Conservation (phyloP, 2,888 invertebrate species). For the Tetragonula carbonaria region DNA sequence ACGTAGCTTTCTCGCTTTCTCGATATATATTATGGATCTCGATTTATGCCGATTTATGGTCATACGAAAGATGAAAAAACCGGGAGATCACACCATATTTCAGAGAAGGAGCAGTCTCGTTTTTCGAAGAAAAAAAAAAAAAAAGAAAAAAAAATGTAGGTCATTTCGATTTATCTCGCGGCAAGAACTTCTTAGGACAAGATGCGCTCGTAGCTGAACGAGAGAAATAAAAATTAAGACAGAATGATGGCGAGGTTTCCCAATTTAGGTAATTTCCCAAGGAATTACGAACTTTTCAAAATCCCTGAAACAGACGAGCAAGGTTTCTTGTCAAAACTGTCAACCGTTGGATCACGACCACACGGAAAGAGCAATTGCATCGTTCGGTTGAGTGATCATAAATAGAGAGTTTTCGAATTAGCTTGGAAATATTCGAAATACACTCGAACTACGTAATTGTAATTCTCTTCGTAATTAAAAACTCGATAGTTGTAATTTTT, state of each 20-base stretch:
- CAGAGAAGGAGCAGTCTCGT: not conserved
- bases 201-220: not conserved
- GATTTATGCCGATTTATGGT: not conserved
- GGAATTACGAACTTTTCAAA: slow-evolving; percentile 10
- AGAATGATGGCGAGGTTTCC: not conserved
- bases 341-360: slow-evolving; percentile 3
- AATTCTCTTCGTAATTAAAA: too few species aligned
- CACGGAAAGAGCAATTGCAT: slow-evolving; percentile 6
- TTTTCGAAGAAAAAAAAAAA: not conserved
- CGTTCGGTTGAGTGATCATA: not conserved
- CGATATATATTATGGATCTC: not conserved
- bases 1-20: not conserved
- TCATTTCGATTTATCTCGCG: slow-evolving; percentile 5
- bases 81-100: not conserved
- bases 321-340: not conserved
- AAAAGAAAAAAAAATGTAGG: not conserved
- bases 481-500: too few species aligned
- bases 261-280: not conserved
- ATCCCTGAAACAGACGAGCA: slow-evolving; percentile 7
- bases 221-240: not conserved
- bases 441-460: too few species aligned
- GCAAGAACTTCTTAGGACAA: not conserved
- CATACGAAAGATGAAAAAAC: not conserved
- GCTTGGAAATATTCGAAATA: not conserved
- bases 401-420: not conserved